Base-by-base conservation (phyloP, 2,888 invertebrate species). In the Rhingia campestris region DNA sequence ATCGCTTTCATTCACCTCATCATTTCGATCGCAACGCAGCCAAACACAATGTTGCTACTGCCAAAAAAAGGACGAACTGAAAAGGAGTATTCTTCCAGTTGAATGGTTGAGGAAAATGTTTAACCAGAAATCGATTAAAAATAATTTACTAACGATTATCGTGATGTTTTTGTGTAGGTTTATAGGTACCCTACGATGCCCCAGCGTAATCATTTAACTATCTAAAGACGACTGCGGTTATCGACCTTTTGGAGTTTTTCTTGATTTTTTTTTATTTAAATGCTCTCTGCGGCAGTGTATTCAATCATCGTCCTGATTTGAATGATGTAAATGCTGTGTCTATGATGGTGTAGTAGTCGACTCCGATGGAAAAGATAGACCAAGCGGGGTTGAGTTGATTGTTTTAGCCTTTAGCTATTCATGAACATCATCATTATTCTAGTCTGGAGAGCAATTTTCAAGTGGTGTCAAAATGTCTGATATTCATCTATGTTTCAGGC, bases 391-490 rank as follows among this genome's bases (percentile, higher is more conserved):
- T 22, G 73, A 63, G 74, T 69, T 74, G 79, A 84, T 80, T 84
- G 80, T 80, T 84, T 74, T 75, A 84, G 80, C 80, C 80, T 69
- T 80, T 33, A 80, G 84, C 74, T 70, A 80, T 80, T 84, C 80
- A 80, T 80, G 70, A 87, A 88, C 88, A 88, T 88, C 88, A 88
- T 88, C 88, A 88, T 88, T 88, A 88, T 88, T 88, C 88, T 88
- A 88, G 88, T 88, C 88, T 88, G 79, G 88, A 88, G 88, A 88
- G 88, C 88, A 88, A 88, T 88, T 88, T 87, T 87, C 87, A 87
- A 87, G 86, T 87, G 88, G 86, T 87, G 86, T 74, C 82, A 82
- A 70, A 75, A 75, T 70, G 80, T 64, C 74, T 80, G 80, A 74
- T 70, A 70, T 70, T 70, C 59, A 74, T 84, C 80, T 59, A 56